Base-by-base conservation (phyloP, 2,113 vertebrate genomes). In the Podarcis raffonei region DNA sequence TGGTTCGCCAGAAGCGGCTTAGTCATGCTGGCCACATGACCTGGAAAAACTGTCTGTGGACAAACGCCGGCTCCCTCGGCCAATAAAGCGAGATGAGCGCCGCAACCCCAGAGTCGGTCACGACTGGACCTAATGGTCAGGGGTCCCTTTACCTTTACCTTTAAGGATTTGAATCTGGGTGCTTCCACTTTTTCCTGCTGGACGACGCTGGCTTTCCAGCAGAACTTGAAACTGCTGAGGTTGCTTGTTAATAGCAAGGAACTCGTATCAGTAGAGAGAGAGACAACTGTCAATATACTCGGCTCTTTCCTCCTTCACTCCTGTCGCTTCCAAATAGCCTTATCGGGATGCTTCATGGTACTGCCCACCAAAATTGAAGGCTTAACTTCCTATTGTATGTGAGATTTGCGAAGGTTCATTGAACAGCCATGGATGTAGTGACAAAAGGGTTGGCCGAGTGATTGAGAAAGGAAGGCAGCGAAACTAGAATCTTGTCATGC, bases 381-480 rank as follows among this genome's bases (percentile, higher is more conserved):
- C 12, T 37, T 48, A 57, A 25, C 48, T 81, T 3, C 1, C 0
- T 23, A 5, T 6, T 9, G 72, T 18, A 11, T 0, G 0, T 0
- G 62, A 86, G 27, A 85, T 37, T 0, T 0, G 12, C 16, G 8
- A 66, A 79, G 48, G 7, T 12, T 77, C 74, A 18, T 37, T 68
- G 15, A 74, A 11, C 30, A 39, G 81, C 1, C 3, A 68, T 9
- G 22, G 65, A 25, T 32, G 69, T 39, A 76, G 69, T 71, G 30
- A 71, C 69, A 0, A 62, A 18, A 79, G 23, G 42, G 18, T 13
- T 62, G 57, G 20, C 27, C 3, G 8, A 37, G 48, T 15, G 59
- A 53, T 6, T n/a, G 68, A 23, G 7, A 27, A 27, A 0, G 35
- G 86, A n/a, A 30, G 66, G 12, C 88, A 85, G 30, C 0, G 20